Evolutionary conservation across 2,797 vertebrate genomes (phyloP).

Genomic region (Lutjanus argentimaculatus): DNA sequence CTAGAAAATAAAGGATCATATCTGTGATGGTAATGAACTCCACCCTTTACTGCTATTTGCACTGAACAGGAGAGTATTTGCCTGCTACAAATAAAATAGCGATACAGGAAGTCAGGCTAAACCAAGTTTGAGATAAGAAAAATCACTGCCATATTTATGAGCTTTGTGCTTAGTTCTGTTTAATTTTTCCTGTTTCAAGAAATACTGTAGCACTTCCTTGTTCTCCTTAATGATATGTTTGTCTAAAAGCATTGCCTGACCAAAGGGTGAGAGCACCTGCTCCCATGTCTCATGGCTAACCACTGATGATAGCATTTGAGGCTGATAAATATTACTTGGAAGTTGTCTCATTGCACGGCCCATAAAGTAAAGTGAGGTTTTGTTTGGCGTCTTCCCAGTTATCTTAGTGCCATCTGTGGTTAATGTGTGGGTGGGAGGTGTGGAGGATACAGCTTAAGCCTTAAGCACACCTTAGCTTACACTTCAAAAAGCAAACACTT

Average conservation of each 20-base stretch:
- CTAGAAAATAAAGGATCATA: slow-evolving; percentile 22
- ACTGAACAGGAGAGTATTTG: slow-evolving; percentile 29
- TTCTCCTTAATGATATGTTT: slow-evolving; percentile 14
- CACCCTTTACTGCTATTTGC: slow-evolving; percentile 44
- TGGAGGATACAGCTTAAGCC: slow-evolving; percentile 35
- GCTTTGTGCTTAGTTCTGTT: not conserved
- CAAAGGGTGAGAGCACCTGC: slow-evolving; percentile 43
- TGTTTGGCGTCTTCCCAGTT: slow-evolving; percentile 49
- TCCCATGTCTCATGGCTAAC: slow-evolving; percentile 37
- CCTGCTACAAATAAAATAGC: slow-evolving; percentile 22
- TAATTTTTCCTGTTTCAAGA: slow-evolving; percentile 26
- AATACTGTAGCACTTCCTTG: slow-evolving; percentile 23
- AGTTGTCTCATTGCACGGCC: slow-evolving; percentile 24
- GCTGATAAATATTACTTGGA: slow-evolving; percentile 66
- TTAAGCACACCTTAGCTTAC: slow-evolving; percentile 50
- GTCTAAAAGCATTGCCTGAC: slow-evolving; percentile 18
- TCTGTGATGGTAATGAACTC: slow-evolving; percentile 18
- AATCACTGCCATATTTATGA: slow-evolving; percentile 8
- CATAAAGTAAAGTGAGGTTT: slow-evolving; percentile 47
- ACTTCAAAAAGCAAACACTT: slow-evolving; percentile 39
- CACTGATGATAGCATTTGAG: slow-evolving; percentile 31
- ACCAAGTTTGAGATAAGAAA: slow-evolving; percentile 29
- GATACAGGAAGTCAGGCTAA: slow-evolving; percentile 9
- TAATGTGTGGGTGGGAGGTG: slow-evolving; percentile 62
- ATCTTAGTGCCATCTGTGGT: slow-evolving; percentile 53